Base-by-base conservation (phyloP, 2,113 vertebrate species). In the Neomonachus schauinslandi region DNA sequence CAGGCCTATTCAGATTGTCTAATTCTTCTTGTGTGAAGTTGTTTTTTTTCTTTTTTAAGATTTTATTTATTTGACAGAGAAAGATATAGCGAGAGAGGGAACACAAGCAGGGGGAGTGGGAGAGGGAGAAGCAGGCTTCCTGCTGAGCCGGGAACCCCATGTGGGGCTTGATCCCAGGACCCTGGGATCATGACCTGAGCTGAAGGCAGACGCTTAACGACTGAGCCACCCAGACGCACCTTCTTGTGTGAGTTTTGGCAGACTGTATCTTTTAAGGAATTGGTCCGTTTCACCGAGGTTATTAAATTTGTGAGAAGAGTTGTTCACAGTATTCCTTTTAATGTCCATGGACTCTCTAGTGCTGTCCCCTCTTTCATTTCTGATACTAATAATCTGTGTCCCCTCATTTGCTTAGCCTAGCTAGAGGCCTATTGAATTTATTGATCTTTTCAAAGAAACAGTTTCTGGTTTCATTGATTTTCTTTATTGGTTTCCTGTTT, bases 401-500 rank as follows among this genome's bases (percentile, higher is more conserved):
- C 26, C 67, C 24, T 91, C 24, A 65, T 65, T 65, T 69, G 67
- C 81, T 59, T 86, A 94, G 31, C 36, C 28, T 74, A 55, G 33
- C 71, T 91, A 24, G 61, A 84, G 24, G 2, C 39, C 39, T 87
- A 0, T 55, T 61, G 33, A 59, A 85, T 95, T 88, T 81, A 51
- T 88, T 88, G 53, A 46, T 63, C 36, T 72, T 87, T 86, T 80
- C n/a, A 86, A 61, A 71, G 51, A 95, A 53, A 74, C 51, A 19
- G 1, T 10, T 95, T 91, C 81, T 71, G 61, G n/a, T 87, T 94
- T 87, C 53, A 87, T 87, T 84, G 36, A 79, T 92, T 92, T 74
- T 88, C 51, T 69, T 9, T 80, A 3, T 81, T 63, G 51, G 42
- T 88, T 87, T 95, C 10, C 21, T 87, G 16, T 81, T 95, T 95